Percentiles rank a stretch among this genome's conserved stretches.
These are phyloP conservation scores for Spilosoma lubricipeda DNA, from an alignment of 2,888 invertebrate genomes.

Conservation along the genomic window DNA sequence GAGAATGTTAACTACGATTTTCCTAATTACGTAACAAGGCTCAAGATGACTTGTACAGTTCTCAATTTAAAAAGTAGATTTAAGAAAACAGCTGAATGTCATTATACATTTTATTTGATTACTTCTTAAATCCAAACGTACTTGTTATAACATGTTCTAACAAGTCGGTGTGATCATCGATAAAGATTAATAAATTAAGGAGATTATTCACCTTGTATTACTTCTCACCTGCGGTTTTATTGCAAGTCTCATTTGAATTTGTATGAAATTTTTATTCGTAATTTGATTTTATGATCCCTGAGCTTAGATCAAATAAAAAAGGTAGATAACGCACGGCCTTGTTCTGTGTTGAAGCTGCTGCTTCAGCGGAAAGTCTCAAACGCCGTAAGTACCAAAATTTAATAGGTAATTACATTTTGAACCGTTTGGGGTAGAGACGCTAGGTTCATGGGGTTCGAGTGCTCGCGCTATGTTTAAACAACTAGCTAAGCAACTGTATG, in stretches of 20 bases:
- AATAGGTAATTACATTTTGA: too few species aligned
- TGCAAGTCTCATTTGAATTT: neutral
- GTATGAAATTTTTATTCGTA: neutral
- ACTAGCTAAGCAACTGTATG: too few species aligned
- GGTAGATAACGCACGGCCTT: too few species aligned
- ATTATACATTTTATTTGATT: neutral
- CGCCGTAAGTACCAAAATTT: too few species aligned
- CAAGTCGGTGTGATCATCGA: constrained; percentile 11
- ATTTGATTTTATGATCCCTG: neutral
- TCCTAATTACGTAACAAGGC: neutral
- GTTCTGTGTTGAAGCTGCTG: too few species aligned
- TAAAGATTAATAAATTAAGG: neutral
- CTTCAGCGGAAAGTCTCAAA: too few species aligned
- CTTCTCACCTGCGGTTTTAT: constrained; percentile 7
- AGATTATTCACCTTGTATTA: constrained; percentile 11
- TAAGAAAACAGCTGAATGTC: neutral
- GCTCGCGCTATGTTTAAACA: too few species aligned
- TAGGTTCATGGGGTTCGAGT: too few species aligned
- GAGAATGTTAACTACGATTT: neutral
- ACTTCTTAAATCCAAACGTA: neutral
- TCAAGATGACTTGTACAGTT: neutral
- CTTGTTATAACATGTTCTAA: constrained; percentile 8
- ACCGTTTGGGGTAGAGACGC: too few species aligned
- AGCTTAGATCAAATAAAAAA: too few species aligned
- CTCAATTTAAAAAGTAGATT: neutral